phyloP scores from a whole-genome alignment of 2,797 vertebrate species.

The Peromyscus attwateri region DNA sequence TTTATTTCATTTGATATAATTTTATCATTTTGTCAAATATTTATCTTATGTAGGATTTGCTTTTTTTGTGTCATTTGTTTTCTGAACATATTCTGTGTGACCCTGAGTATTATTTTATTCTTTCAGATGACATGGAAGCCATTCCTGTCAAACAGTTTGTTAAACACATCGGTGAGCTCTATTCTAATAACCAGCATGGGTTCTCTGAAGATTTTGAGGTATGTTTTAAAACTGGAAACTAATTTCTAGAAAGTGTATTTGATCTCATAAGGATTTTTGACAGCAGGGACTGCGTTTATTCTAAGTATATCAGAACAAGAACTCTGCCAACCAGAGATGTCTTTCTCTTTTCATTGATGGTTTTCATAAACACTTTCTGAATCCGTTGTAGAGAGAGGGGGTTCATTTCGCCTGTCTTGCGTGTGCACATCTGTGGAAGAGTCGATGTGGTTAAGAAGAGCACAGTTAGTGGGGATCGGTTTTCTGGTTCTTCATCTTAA shows the following conservation, averaged over 20 bases:
- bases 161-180: constrained; percentile 97
- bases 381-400: background rate
- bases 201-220: constrained; percentile 99
- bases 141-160: constrained; percentile 97
- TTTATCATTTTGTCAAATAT: background rate
- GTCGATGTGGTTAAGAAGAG: background rate
- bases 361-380: background rate
- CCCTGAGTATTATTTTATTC: constrained; percentile 74
- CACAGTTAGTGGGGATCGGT: too few species aligned
- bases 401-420: background rate
- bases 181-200: constrained; percentile 97
- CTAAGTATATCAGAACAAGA: constrained; percentile 13
- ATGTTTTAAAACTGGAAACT: constrained; percentile 80
- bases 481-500: background rate
- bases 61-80: background rate
- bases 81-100: constrained; percentile 52
- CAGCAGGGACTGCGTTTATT: background rate
- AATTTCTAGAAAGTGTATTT: constrained; percentile 16
- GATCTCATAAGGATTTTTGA: background rate
- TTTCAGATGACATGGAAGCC: constrained; percentile 98
- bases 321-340: background rate
- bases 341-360: background rate
- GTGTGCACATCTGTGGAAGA: background rate
- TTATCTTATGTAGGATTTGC: background rate
- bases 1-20: background rate